Evolutionary conservation across 2,888 invertebrate genomes (phyloP).

Genomic region (Lasioglossum pauxillum): DNA sequence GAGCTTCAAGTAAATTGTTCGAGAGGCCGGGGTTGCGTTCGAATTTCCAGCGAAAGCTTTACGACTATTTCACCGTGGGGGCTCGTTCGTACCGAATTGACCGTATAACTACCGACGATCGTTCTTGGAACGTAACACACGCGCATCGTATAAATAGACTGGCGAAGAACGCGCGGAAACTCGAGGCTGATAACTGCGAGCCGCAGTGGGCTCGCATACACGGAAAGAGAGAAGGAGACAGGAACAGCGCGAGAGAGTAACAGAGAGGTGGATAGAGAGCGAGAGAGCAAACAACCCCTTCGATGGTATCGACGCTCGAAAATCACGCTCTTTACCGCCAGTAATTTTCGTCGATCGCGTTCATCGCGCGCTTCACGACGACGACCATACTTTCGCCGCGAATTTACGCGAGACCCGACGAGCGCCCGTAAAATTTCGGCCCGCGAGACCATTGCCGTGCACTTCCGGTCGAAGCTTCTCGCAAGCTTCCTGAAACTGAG

Average conservation of each 20-base stretch:
- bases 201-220: neutral
- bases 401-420: conserved; percentile 5
- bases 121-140: conserved; percentile 54
- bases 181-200: conserved; percentile 17
- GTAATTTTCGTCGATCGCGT: conserved; percentile 32
- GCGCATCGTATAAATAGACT: conserved; percentile 34
- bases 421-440: conserved; percentile 19
- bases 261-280: neutral
- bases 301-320: neutral
- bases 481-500: neutral
- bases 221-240: neutral
- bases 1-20: conserved; percentile 64
- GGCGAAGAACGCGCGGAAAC: conserved; percentile 7
- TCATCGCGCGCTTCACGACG: neutral
- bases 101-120: conserved; percentile 59
- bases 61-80: conserved; percentile 67
- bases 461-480: neutral
- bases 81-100: conserved; percentile 66
- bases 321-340: conserved; percentile 30
- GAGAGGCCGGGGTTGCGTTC: conserved; percentile 64
- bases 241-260: neutral
- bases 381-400: conserved; percentile 15
- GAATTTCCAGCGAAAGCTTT: conserved; percentile 69
- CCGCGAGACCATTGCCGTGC: neutral
- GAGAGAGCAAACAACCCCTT: neutral